Evolutionary conservation across 2,888 invertebrate genomes (phyloP), one percentile per base, ranked within the genome.

Genomic region (Augochlorella aurata): DNA sequence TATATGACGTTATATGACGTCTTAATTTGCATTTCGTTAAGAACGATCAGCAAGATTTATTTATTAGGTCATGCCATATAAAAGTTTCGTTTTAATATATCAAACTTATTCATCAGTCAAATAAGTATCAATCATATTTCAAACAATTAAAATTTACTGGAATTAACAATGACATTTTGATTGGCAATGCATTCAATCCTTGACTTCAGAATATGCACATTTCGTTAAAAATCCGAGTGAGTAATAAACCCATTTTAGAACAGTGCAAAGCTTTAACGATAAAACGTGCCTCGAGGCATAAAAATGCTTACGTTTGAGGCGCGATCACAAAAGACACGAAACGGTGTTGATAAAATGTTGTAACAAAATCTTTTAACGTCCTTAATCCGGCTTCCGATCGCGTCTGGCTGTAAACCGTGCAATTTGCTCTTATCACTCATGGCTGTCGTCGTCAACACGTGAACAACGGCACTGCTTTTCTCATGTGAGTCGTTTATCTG

Each of bases 401-500:
- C 10, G 70, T 67, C 38, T 79, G 66, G 49, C 18, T 68, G 45
- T 45, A 54, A 58, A 73, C 81, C 72, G 18, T 68, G 29, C 49
- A 50, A 49, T 68, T 68, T 18, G 29, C 21, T 18, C 49, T 68
- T 68, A 68, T 68, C 68, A 49, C 24, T 68, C 47, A 29, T 10
- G 18, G 29, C 68, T 68, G 49, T 16, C 12, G 29, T 29, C 49
- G 29, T 68, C 29, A 50, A 50, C 68, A 50, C 68, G 68, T 68
- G 47, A 50, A 50, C 65, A 21, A 4, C 44, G 38, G 4, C n/a
- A 5, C 65, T 44, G n/a, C 44, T 29, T 29, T 49, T 68, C 24
- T 49, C 21, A 29, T 29, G 29, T 50, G 18, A 29, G 49, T 18
- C 50, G 45, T 68, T 29, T 29, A 68, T 68, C 49, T 68, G 68